Evolutionary conservation across 2,113 vertebrate genomes (phyloP).

Genomic region (Ophiodon elongatus): DNA sequence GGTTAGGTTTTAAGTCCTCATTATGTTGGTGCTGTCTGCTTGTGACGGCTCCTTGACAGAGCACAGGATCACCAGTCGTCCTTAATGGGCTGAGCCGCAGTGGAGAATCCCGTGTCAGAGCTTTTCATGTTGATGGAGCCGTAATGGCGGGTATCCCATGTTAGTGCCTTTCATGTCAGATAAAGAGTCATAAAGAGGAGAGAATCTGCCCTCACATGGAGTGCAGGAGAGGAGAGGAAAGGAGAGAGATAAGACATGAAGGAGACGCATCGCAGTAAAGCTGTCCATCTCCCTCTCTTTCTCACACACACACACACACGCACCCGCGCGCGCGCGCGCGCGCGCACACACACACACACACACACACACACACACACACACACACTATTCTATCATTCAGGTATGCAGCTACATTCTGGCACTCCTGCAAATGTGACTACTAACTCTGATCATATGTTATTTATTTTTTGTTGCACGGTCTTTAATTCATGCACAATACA

Average conservation of each 20-base stretch:
- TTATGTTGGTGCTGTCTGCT: conserved; percentile 77
- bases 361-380: conserved; percentile 37
- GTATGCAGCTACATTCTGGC: conserved; percentile 38
- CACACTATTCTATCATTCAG: conserved; percentile 20
- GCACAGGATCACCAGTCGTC: conserved; percentile 77
- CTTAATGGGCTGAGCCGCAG: conserved; percentile 81
- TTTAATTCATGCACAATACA: conserved; percentile 30
- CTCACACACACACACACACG: conserved; percentile 73
- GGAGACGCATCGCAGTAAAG: conserved; percentile 93
- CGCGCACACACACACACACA: conserved; percentile 60
- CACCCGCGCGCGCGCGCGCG: too few species aligned
- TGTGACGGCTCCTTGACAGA: conserved; percentile 81
- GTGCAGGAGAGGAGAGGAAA: conserved; percentile 74
- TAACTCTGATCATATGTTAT: conserved; percentile 39
- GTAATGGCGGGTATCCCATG: conserved; percentile 83
- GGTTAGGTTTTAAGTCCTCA: conserved; percentile 84
- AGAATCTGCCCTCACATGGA: conserved; percentile 81
- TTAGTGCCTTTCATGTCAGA: conserved; percentile 86
- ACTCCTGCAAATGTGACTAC: conserved; percentile 21
- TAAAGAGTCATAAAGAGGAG: conserved; percentile 85
- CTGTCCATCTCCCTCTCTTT: conserved; percentile 79
- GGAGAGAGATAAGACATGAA: conserved; percentile 92
- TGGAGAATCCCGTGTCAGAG: conserved; percentile 78
- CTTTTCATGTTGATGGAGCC: conserved; percentile 85
- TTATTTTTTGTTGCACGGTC: conserved; percentile 64